Evolutionary conservation across 53 echinoderm and acorn worm genomes (phyloP), one percentile per base, ranked within the genome.

Genomic region (Pentamera pediparva): DNA sequence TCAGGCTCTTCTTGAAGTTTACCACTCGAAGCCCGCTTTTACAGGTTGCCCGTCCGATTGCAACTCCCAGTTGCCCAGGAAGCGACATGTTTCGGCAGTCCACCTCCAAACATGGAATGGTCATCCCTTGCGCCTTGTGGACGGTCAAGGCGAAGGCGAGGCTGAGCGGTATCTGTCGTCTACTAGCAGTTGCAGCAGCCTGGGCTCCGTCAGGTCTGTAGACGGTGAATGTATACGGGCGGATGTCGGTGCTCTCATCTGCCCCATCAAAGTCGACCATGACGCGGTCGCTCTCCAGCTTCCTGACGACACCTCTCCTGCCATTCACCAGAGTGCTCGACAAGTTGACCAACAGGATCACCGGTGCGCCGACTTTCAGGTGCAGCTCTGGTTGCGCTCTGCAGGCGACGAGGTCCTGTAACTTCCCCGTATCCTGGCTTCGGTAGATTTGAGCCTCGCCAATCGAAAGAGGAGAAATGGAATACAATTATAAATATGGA

Each of bases 51-150:
- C 59, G 5, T 2, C 59, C 59, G 30, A 59, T 12, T 5, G 59
- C 59, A 26, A 59, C 59, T 21, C 59, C 59, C 24, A 59, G 27
- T 59, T 59, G 59, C 3, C 59, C 59, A 21, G 59, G 59, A 17
- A 59, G 17, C 11, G 59, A 27, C 59, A 59, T 59, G 15, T 31
- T 59, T 17, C 59, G 19, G 13, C 59, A 59, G 32, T 59, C 59
- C 3, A 59, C 59, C 27, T 21, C 15, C 27, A 59, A n/a, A 4
- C 22, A 3, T 5, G n/a, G 19, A 51, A 4, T 4, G 8, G 51
- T 51, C 51, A 51, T 4, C 4, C 51, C 51, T 8, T 51, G 51
- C 4, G 51, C 51, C 12, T 51, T 51, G 8, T 51, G 51, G 4
- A 51, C 51, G 4, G 51, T 51, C 51, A 51, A 20, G 3, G 51